Evolutionary conservation across 2,797 vertebrate genomes (phyloP).

Genomic region (Scomberomorus guttatus): DNA sequence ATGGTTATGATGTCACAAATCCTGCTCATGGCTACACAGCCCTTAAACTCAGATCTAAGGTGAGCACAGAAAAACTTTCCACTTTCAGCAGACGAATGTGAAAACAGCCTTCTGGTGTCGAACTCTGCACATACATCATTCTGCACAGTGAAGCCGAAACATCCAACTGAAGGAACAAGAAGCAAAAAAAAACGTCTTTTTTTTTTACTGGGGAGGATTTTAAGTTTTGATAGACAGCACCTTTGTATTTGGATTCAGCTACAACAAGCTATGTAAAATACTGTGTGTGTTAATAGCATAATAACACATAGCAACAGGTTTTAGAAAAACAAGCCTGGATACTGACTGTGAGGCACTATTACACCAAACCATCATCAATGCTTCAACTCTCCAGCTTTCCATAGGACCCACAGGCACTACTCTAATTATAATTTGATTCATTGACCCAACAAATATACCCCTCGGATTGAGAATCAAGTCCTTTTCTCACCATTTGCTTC

Average conservation of each 20-base stretch:
- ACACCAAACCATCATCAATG: not conserved
- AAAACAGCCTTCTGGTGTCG: too few species aligned
- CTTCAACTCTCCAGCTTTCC: not conserved
- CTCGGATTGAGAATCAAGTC: constrained; percentile 34
- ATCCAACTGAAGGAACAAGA: too few species aligned
- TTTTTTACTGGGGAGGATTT: too few species aligned
- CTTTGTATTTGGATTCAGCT: too few species aligned
- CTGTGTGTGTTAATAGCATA: too few species aligned
- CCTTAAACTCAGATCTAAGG: not conserved
- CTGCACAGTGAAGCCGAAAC: too few species aligned
- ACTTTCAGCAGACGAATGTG: not conserved
- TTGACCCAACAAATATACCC: constrained; percentile 39
- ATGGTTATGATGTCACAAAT: too few species aligned
- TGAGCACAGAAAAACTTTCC: not conserved
- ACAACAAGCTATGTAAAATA: too few species aligned
- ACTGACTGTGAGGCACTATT: not conserved
- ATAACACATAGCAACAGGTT: not conserved
- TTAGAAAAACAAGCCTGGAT: not conserved
- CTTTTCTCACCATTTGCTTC: constrained; percentile 33
- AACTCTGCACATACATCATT: too few species aligned
- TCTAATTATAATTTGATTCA: constrained; percentile 54
- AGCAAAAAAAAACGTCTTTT: too few species aligned
- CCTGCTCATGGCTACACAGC: too few species aligned
- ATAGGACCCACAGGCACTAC: constrained; percentile 11
- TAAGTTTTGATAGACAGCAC: too few species aligned